These are phyloP conservation scores for Sabatieria punctata DNA, from an alignment of 2,888 invertebrate genomes.

Conservation along the genomic window DNA sequence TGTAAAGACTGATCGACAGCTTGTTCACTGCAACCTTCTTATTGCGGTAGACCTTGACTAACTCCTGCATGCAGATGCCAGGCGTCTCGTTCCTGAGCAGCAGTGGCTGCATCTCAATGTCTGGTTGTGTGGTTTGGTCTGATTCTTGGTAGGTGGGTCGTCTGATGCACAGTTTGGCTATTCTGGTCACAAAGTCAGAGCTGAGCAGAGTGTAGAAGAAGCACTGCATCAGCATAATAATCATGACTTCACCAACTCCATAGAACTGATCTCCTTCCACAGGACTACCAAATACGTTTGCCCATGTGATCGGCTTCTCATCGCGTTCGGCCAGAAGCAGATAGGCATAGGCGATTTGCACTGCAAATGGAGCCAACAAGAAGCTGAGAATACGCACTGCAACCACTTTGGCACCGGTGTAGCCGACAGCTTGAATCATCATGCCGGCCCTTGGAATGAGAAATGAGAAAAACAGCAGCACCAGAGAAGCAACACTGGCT, in stretches of 20 bases:
- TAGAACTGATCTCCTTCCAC: neutral
- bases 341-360: neutral
- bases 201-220: neutral
- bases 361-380: neutral
- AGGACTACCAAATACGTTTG: neutral
- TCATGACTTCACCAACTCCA: slow-evolving; percentile 1
- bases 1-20: slow-evolving; percentile 2
- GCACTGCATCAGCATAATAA: neutral
- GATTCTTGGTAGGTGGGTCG: slow-evolving; percentile 3
- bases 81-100: too few relatives aligned
- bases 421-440: neutral
- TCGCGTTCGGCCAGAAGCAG: neutral
- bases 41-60: slow-evolving; percentile 4
- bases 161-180: slow-evolving; percentile 7
- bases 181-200: slow-evolving; percentile 2
- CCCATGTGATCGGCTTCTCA: neutral
- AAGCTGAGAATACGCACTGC: neutral
- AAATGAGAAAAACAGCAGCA: neutral
- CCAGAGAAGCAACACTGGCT: neutral
- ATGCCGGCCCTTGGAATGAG: neutral
- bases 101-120: slow-evolving; percentile 1
- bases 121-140: neutral
- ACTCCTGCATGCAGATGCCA: neutral
- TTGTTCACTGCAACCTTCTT: slow-evolving; percentile 2
- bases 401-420: neutral